These are phyloP conservation scores for Falcaria lacertinaria DNA, from an alignment of 2,888 invertebrate genomes.

Conservation along the genomic window DNA sequence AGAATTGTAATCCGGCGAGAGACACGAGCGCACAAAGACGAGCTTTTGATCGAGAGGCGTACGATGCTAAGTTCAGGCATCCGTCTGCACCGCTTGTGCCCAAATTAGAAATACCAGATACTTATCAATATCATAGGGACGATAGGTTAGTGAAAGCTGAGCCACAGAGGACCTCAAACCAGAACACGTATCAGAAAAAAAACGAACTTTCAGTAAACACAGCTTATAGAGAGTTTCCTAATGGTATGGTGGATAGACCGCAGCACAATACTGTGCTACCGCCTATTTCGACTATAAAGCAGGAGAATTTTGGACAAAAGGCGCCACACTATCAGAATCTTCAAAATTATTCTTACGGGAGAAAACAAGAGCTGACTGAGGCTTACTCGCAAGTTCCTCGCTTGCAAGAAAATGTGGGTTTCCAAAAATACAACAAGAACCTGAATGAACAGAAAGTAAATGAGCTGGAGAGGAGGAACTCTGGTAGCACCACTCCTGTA, in stretches of 20 bases:
- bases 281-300: slow-evolving; percentile 75
- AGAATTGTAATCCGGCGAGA: slow-evolving; percentile 53
- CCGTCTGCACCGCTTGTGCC: slow-evolving; percentile 67
- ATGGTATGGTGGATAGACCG: slow-evolving; percentile 39
- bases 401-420: slow-evolving; percentile 59
- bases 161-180: slow-evolving; percentile 38
- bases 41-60: slow-evolving; percentile 62
- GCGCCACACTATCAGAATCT: slow-evolving; percentile 53
- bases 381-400: slow-evolving; percentile 47
- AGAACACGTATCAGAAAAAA: slow-evolving; percentile 42
- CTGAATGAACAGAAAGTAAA: slow-evolving; percentile 39
- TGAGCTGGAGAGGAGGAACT: slow-evolving; percentile 35
- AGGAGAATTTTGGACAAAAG: slow-evolving; percentile 67
- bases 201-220: slow-evolving; percentile 41
- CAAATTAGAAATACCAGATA: slow-evolving; percentile 68
- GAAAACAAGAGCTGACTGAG: slow-evolving; percentile 45
- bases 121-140: slow-evolving; percentile 65
- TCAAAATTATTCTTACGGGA: slow-evolving; percentile 55
- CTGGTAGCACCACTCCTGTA: slow-evolving; percentile 28
- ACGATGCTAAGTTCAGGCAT: slow-evolving; percentile 67
- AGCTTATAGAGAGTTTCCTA: slow-evolving; percentile 54
- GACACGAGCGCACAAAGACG: slow-evolving; percentile 66
- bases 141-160: slow-evolving; percentile 55
- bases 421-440: slow-evolving; percentile 64
- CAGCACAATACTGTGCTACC: slow-evolving; percentile 60